Percentiles rank a stretch among this genome's conserved stretches.
phyloP scores from a whole-genome alignment of 1,140 invertebrate genomes.

The Drosophila nasuta region DNA sequence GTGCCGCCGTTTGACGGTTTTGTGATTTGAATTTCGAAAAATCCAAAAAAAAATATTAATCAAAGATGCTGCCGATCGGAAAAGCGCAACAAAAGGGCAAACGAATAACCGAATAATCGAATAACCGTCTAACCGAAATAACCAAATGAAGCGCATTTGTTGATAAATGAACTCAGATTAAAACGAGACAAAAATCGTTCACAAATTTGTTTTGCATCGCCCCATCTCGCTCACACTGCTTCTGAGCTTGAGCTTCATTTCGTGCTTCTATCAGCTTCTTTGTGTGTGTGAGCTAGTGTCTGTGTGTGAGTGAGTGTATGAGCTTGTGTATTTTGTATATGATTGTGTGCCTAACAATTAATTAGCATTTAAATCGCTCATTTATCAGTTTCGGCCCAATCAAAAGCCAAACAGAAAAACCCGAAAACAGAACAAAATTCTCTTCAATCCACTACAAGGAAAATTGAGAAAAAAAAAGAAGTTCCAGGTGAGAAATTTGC shows the following conservation, averaged over 20 bases:
- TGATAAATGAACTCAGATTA: conserved; percentile 52
- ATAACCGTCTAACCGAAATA: conserved; percentile 10
- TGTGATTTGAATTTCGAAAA: conserved; percentile 48
- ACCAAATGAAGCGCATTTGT: conserved; percentile 24
- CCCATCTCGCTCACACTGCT: background rate
- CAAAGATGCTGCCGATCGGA: conserved; percentile 61
- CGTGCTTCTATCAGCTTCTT: background rate
- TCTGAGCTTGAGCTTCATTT: background rate
- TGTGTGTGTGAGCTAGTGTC: background rate
- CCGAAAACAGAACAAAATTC: conserved; percentile 6
- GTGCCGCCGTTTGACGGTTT: conserved; percentile 47
- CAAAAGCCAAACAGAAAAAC: conserved; percentile 42
- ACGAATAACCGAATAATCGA: background rate
- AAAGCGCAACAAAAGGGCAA: conserved; percentile 42
- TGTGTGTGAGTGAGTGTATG: background rate
- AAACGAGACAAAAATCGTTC: conserved; percentile 44
- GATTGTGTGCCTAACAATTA: conserved; percentile 56
- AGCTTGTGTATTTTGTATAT: conserved; percentile 11
- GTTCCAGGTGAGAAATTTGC: conserved; percentile 50
- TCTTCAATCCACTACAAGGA: background rate
- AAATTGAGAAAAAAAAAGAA: background rate
- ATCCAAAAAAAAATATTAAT: conserved; percentile 22
- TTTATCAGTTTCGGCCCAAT: conserved; percentile 53
- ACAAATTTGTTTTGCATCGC: conserved; percentile 13
- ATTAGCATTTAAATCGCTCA: conserved; percentile 69